Evolutionary conservation across 2,797 vertebrate genomes (phyloP), one percentile per base, ranked within the genome.

Genomic region (Champsocephalus gunnari): DNA sequence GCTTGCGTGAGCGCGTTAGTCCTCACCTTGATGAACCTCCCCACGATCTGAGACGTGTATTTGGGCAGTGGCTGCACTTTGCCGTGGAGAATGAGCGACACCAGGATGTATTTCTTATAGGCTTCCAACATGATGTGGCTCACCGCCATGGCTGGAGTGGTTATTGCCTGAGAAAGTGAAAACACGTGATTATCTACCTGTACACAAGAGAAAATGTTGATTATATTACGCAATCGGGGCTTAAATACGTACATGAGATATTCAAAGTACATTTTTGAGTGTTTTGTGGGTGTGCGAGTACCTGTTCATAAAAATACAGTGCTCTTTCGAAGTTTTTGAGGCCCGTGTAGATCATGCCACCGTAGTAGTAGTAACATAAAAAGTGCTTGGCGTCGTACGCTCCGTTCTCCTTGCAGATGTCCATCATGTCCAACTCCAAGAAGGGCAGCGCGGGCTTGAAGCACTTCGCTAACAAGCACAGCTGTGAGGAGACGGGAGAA

Each of bases 51-150:
- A 86, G 98, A 99, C 16, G 98, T 99, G 87, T 99, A 99, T 92
- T 99, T 99, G 71, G 98, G 98, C 77, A 99, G 94, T 87, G 95
- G 98, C 89, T 99, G 98, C 83, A 99, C 97, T 95, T 99, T 99
- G 79, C 98, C 98, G 57, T 99, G 97, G 66, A 99, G 96, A 93
- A 99, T 99, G 92, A 99, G 97, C 55, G 98, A 99, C 83, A 99
- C 98, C 93, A 99, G 92, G 88, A 99, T 99, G 95, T 99, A 99
- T 92, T 99, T 99, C 93, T 99, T 99, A 92, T 99, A 99, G 0
- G 98, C 96, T 93, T 99, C 98, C 95, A 99, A 94, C 97, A 99
- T 99, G 94, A 99, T 99, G 92, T 99, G 98, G 93, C 98, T 99
- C 92, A 99, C 98, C 2, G 98, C 98, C 98, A 99, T 99, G 84